phyloP scores from a whole-genome alignment of 2,797 vertebrate genomes.

The Amblyraja radiata region DNA sequence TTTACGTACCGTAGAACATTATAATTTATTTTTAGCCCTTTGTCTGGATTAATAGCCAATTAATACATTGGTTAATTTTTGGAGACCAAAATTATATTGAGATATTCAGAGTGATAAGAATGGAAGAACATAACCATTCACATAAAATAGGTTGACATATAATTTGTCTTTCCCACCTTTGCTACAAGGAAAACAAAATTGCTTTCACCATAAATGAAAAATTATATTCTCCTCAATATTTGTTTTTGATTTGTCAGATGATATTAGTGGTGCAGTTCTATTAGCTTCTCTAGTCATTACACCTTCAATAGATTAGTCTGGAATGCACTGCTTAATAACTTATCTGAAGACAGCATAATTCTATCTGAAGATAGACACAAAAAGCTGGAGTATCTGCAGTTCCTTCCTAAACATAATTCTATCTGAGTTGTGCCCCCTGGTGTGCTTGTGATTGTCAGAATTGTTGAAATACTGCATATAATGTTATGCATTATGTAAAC shows the following conservation, averaged over 20 bases:
- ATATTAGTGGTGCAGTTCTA: not conserved
- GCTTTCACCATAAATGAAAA: not conserved
- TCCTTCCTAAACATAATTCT: not conserved
- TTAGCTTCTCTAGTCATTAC: not conserved
- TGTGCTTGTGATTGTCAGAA: not conserved
- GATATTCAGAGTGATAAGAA: not conserved
- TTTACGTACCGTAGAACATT: too few relatives aligned
- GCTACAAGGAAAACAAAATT: slow-evolving; percentile 8
- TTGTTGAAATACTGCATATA: not conserved
- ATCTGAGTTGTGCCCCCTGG: not conserved
- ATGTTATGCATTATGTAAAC: not conserved
- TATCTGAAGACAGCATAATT: not conserved
- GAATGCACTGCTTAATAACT: not conserved
- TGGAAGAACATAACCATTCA: not conserved
- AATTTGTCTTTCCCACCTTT: not conserved
- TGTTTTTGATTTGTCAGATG: not conserved
- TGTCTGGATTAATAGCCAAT: not conserved
- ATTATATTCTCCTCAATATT: not conserved
- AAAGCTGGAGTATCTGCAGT: too few relatives aligned
- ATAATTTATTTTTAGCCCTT: not conserved
- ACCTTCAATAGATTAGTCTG: not conserved
- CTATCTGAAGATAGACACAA: not conserved
- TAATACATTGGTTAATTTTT: not conserved
- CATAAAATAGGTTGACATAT: not conserved
- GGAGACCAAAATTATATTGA: not conserved